A percentile compares a stretch with the other conserved stretches of the same genome.
Conservation (phyloP, 2,113 vertebrate species). For the Lamprologus callipterus region DNA sequence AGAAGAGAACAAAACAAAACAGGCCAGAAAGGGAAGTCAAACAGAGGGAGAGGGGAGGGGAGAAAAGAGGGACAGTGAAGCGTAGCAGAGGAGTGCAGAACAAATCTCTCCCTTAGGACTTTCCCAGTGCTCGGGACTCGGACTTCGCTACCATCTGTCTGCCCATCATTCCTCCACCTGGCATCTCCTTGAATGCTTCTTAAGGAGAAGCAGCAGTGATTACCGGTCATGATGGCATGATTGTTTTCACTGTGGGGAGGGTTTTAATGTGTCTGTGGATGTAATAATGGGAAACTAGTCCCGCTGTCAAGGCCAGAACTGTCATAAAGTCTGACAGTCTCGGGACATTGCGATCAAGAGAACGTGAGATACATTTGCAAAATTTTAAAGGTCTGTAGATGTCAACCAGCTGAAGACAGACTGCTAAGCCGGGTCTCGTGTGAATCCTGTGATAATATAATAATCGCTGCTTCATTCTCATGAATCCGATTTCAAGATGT, state of each 20-base stretch:
- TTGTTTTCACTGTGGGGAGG: not conserved
- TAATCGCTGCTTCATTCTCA: not conserved
- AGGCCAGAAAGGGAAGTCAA: conserved; percentile 17
- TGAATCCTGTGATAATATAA: not conserved
- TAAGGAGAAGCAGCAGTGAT: not conserved
- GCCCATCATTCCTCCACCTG: not conserved
- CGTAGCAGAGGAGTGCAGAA: conserved; percentile 19
- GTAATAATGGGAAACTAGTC: not conserved
- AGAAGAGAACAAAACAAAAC: conserved; percentile 37
- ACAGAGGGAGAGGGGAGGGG: not conserved
- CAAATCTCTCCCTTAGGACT: conserved; percentile 47
- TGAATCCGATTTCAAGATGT: not conserved
- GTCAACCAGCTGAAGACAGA: not conserved
- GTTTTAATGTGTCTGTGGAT: not conserved
- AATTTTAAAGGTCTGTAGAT: not conserved
- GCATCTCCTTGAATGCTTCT: not conserved
- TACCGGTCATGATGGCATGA: not conserved
- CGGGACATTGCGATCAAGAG: not conserved
- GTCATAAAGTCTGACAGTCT: not conserved
- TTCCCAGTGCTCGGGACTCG: conserved; percentile 29
- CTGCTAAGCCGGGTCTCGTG: not conserved
- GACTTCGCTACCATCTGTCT: conserved; percentile 27
- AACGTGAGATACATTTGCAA: not conserved
- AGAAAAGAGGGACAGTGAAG: not conserved
- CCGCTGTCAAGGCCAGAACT: no score